Evolutionary conservation across 2,888 invertebrate species (phyloP), one percentile per base, ranked within the genome.

Genomic region (Vannuccia rotundouncinata): DNA sequence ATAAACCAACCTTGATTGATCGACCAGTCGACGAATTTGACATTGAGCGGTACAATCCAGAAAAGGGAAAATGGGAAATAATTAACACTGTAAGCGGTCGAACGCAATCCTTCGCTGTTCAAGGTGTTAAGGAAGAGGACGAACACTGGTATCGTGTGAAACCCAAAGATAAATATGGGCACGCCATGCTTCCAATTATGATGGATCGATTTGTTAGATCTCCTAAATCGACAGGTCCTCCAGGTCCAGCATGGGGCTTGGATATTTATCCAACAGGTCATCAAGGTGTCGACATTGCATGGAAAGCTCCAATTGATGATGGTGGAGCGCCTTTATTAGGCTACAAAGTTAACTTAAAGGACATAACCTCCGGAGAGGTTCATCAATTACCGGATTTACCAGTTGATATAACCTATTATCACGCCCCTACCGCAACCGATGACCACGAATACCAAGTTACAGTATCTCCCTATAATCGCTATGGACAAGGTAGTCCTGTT

Each of bases 261-360:
- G 13, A 28, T 30, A 66, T 81, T 17, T n/a, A 27, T 27, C 79
- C 79, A 59, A 31, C 59, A 59, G 59, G 45, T 31, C 25, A 31
- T 78, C 60, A 66, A n/a, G 29, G 45, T 10, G 80, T 60, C 22
- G 79, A 59, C 27, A 66, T 59, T 1, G 77, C 45, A 29, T 81
- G 81, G 81, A 30, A 73, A 1, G 29, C 30, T 31, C 81, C 81
- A n/a, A 74, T 73, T n/a, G 74, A 73, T 74, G 81, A 81, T 29
- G 81, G 81, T n/a, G 81, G 81, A 5, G 31, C 80, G 29, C 81
- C 81, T 0, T 29, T 81, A 10, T 13, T 59, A 29, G 81, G 79
- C 10, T 81, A 81, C 73, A 81, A 75, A 66, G 25, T 81, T 29
- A 17, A 29, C n/a, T 74, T 81, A 25, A 25, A 66, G 25, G 80